Conservation (phyloP, 2,888 invertebrate genomes). For the Lasioglossum oenotherae region DNA sequence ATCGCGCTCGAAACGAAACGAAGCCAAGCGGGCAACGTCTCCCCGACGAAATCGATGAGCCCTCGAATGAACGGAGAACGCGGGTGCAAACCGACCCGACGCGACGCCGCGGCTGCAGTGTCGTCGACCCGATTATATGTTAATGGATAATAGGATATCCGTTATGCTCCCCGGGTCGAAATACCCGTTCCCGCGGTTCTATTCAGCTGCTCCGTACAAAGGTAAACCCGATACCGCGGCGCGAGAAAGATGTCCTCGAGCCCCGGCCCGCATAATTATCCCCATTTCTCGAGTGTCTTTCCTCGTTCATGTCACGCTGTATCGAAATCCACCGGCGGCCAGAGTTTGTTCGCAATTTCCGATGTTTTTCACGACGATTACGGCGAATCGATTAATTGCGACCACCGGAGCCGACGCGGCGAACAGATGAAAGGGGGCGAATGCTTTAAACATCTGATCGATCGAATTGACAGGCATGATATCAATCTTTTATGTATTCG, state of each 20-base stretch:
- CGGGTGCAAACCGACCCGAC: not conserved
- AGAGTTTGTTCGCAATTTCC: not conserved
- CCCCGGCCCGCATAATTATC: constrained; percentile 60
- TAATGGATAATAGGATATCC: constrained; percentile 77
- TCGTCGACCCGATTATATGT: constrained; percentile 69
- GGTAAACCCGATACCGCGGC: constrained; percentile 63
- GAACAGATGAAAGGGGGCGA: not conserved
- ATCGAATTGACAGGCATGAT: not conserved
- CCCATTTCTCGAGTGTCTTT: constrained; percentile 48
- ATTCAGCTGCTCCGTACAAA: constrained; percentile 59
- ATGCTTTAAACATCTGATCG: not conserved
- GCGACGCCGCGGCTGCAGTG: constrained; percentile 12
- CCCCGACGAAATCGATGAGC: constrained; percentile 72
- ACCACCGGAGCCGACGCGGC: not conserved
- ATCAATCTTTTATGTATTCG: no score
- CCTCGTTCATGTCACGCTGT: constrained; percentile 28
- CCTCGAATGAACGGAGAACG: constrained; percentile 25
- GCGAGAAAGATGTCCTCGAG: constrained; percentile 42
- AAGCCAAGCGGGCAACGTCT: constrained; percentile 48
- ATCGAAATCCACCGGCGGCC: not conserved
- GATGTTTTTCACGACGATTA: not conserved
- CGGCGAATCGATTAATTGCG: constrained; percentile 5
- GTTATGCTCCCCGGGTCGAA: constrained; percentile 54
- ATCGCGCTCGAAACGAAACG: constrained; percentile 65
- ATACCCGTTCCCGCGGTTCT: constrained; percentile 39